Conservation (phyloP, 2,113 vertebrate species). For the Aldabrachelys gigantea region DNA sequence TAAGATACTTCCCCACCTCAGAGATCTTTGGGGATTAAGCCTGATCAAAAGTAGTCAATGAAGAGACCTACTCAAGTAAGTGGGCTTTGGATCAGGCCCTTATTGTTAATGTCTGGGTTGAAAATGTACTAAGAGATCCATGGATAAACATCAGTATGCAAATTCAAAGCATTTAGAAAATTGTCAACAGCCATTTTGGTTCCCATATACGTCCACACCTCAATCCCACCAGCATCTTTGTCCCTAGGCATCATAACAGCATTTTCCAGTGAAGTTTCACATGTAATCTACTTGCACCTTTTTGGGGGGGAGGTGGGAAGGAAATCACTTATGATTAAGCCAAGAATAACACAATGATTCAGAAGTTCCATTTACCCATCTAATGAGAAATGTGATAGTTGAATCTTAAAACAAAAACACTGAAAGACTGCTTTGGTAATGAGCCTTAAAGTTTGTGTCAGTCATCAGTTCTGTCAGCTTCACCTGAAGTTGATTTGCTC, state of each 20-base stretch:
- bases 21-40: background rate
- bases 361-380: background rate
- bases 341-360: background rate
- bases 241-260: background rate
- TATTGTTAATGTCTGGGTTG: background rate
- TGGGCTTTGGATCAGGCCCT: background rate
- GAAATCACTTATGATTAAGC: background rate
- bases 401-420: background rate
- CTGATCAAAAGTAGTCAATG: background rate
- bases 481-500: background rate
- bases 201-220: background rate
- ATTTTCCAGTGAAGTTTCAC: background rate
- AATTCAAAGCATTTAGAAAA: background rate
- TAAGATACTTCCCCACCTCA: background rate
- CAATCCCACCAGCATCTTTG: background rate
- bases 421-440: background rate
- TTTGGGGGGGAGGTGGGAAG: background rate
- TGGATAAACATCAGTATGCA: background rate
- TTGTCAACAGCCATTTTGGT: background rate
- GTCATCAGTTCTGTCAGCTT: background rate
- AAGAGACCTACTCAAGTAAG: background rate
- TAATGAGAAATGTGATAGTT: background rate
- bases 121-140: background rate
- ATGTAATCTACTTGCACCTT: no score
- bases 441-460: background rate